Base-by-base conservation (phyloP, 1,140 invertebrate species). In the Episyrphus balteatus region DNA sequence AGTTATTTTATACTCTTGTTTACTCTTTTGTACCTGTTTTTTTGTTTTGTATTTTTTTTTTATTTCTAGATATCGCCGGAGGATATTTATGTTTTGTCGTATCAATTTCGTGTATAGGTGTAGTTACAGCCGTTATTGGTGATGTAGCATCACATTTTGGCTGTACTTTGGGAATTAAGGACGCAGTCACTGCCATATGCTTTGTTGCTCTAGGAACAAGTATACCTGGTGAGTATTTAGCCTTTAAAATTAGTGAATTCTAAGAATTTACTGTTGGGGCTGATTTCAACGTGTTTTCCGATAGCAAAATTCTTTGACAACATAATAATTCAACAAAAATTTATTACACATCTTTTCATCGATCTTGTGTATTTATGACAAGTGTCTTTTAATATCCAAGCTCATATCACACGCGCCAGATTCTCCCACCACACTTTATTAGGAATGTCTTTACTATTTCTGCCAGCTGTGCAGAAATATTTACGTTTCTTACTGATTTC, bases 121-220 rank as follows among this genome's bases (percentile, higher is more conserved):
- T 96, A 6, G 81, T 98, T 47, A 99, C 95, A 2, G 93, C 93
- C 1, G 61, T 98, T 44, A 97, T 98, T 62, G 94, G 94, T 34
- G 95, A 99, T 70, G 75, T 97, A 9, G 94, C 95, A 6, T 90
- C 90, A 3, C 87, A 93, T 70, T 96, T 99, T 63, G 96, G 96
- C 51, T 98, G 93, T 66, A 96, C 90, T n/a, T 78, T 98, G 19
- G 93, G 93, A 36, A 82, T 99, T 50, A 88, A 91, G 70, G 94
- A 98, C 70, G 83, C 89, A 5, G 89, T 99, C 30, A 98, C 94
- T 39, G 95, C 95, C 46, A 92, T 99, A 55, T 83, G 90, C 10
- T 94, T 99, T 66, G 94, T 98, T 2, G 92, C 94, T 31, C 75
- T 97, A 13, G 93, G 93, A 51, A 97, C 93, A 46, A 94, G 91